A percentile compares a stretch with the other conserved stretches of the same genome.
phyloP scores from a whole-genome alignment of 2,888 invertebrate species.

The Cotesia congregata region DNA sequence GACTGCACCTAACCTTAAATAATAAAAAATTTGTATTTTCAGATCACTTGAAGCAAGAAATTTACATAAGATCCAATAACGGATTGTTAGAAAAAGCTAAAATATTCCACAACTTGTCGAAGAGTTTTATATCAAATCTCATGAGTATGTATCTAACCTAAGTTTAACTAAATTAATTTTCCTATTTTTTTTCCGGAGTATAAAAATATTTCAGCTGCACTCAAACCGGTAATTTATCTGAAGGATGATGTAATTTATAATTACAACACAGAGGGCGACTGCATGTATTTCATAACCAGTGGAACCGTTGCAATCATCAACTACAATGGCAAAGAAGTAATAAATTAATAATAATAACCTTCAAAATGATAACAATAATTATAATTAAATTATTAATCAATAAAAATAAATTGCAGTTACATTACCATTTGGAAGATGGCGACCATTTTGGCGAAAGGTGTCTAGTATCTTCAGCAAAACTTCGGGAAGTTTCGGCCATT shows the following conservation, averaged over 20 bases:
- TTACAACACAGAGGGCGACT: constrained; percentile 56
- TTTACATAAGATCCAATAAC: constrained; percentile 59
- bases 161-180: too few species aligned
- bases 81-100: constrained; percentile 60
- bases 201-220: constrained; percentile 46
- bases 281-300: constrained; percentile 67
- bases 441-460: constrained; percentile 72
- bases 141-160: constrained; percentile 52
- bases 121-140: constrained; percentile 55
- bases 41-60: constrained; percentile 62
- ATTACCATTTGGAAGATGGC: constrained; percentile 73
- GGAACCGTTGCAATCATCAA: constrained; percentile 64
- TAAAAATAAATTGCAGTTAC: constrained; percentile 64
- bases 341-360: too few species aligned
- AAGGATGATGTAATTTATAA: constrained; percentile 63
- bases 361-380: neutral
- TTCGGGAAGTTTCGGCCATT: constrained; percentile 72
- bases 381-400: neutral
- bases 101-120: constrained; percentile 60
- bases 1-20: neutral
- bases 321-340: constrained; percentile 60
- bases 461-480: constrained; percentile 71
- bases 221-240: constrained; percentile 61
- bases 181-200: too few species aligned
- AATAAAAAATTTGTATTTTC: neutral